Conservation (phyloP, 2,797 vertebrate genomes). For the Sorex maritimensis region DNA sequence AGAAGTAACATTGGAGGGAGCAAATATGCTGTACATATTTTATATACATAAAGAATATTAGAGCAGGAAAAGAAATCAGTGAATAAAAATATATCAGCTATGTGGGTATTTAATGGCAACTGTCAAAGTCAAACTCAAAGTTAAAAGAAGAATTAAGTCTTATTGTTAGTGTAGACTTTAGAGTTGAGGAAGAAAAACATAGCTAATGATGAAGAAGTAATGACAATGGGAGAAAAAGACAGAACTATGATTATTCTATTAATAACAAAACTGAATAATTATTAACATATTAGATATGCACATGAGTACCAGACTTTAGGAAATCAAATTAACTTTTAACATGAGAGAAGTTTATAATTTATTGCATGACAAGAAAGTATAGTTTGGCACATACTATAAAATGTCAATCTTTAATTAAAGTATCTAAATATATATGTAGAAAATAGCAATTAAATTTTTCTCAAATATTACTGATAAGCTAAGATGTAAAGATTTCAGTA, state of each 20-base stretch:
- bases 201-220: slow-evolving; percentile 8
- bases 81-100: background rate
- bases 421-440: too few relatives aligned
- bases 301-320: background rate
- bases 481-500: slow-evolving; percentile 37
- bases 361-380: too few relatives aligned
- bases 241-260: slow-evolving; percentile 18
- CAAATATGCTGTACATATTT: background rate
- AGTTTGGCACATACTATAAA: background rate
- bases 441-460: too few relatives aligned
- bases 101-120: background rate
- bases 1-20: background rate
- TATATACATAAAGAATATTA: background rate
- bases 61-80: background rate
- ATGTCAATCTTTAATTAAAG: background rate
- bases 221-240: background rate
- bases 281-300: slow-evolving; percentile 15
- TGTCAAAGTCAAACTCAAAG: slow-evolving; percentile 19
- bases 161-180: slow-evolving; percentile 7
- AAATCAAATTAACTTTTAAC: slow-evolving; percentile 43
- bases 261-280: background rate
- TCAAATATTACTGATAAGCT: background rate
- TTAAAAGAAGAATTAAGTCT: background rate
- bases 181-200: slow-evolving; percentile 36
- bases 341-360: background rate